phyloP scores from a whole-genome alignment of 1,140 invertebrate genomes.

The Bombus breviceps region DNA sequence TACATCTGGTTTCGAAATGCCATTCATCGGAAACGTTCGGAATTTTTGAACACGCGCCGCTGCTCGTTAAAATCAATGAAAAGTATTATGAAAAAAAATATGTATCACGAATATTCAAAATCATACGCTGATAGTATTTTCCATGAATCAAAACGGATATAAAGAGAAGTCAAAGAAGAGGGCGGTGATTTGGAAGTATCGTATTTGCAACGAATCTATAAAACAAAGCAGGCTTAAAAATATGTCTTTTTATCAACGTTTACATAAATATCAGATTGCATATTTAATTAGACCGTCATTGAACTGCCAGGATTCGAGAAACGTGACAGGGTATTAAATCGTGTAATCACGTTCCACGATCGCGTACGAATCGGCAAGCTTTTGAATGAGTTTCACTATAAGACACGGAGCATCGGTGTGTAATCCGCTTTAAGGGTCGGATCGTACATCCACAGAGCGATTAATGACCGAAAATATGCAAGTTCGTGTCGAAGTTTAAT shows the following conservation, averaged over 20 bases:
- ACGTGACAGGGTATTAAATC: neutral
- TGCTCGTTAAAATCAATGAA: neutral
- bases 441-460: neutral
- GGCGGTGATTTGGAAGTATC: neutral
- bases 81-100: neutral
- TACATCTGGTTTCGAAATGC: neutral
- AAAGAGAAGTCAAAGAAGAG: neutral
- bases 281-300: neutral
- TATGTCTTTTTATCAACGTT: neutral
- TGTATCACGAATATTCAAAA: neutral
- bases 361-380: neutral
- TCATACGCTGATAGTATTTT: neutral
- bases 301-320: neutral
- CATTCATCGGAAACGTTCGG: neutral
- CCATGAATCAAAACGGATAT: neutral
- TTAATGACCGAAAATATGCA: neutral
- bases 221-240: neutral
- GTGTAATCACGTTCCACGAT: neutral
- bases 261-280: neutral
- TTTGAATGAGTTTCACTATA: neutral
- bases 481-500: neutral
- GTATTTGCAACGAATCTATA: neutral
- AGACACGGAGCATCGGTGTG: neutral
- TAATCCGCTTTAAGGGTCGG: neutral
- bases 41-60: neutral